Evolutionary conservation across 2,113 vertebrate species (phyloP), one percentile per base, ranked within the genome.

Genomic region (Leucosticte australis): DNA sequence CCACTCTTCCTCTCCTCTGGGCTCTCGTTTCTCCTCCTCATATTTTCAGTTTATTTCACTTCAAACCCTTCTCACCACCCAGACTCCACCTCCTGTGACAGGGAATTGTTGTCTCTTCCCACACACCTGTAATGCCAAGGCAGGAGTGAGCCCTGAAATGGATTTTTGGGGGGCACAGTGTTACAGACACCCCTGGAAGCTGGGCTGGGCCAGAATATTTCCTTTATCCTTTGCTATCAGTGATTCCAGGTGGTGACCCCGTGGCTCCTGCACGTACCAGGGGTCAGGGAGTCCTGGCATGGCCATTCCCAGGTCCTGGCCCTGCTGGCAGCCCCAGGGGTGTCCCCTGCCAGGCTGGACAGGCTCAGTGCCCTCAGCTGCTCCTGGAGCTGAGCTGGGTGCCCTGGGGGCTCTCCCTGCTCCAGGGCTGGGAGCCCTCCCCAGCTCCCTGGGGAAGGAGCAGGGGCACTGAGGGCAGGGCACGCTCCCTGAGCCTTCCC

Each of bases 241-340:
- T 27, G 10, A 15, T 46, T 49, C 27, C 28, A 26, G 39, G 30
- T 3, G 35, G 4, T 46, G 18, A 8, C 73, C 65, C 74, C 8
- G 20, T 8, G 46, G n/a, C 55, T 30, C 44, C 63, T 39, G 52
- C 1, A 13, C 1, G 0, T 7, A 6, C 3, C 47, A 50, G 46
- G 30, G 39, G 2, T 3, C 84, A 53, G 49, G 57, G 47, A 37
- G 24, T 9, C 11, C 21, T 21, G 59, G 46, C 42, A 15, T 6
- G n/a, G 28, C 39, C 84, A 13, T 46, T 19, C 33, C 64, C 64
- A 23, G 63, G 17, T 39, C 3, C 73, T 52, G 37, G 27, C 73
- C 59, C 33, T 8, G 52, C 69, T 33, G 41, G 52, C 71, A 67
- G 62, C 27, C 20, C 70, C 50, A 9, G 42, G 35, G 35, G 31